phyloP scores from a whole-genome alignment of 2,797 vertebrate genomes.

The Pterois miles region DNA sequence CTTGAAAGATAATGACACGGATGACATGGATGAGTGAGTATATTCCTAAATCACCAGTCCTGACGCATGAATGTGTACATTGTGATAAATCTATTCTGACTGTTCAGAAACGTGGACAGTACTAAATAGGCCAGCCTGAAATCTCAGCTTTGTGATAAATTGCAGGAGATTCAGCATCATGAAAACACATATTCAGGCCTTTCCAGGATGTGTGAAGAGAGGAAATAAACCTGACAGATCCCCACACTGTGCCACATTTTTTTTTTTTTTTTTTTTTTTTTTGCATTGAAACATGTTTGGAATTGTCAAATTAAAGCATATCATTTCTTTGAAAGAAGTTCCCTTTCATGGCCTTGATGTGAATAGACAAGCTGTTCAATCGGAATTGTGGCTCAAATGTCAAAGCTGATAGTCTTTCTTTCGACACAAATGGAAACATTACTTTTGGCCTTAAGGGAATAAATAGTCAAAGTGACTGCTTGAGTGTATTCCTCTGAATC shows the following conservation, averaged over 20 bases:
- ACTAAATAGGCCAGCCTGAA: constrained; percentile 40
- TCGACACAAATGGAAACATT: constrained; percentile 67
- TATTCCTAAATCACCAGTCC: constrained; percentile 25
- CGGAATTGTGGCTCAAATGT: constrained; percentile 65
- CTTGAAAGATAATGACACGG: constrained; percentile 35
- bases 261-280: neutral
- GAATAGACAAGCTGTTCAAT: constrained; percentile 67
- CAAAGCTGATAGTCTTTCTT: constrained; percentile 63
- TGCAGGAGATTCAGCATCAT: neutral
- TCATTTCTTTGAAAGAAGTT: constrained; percentile 53
- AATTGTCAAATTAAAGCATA: constrained; percentile 65
- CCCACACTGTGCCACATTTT: constrained; percentile 10
- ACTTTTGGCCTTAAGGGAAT: constrained; percentile 65
- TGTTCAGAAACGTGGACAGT: constrained; percentile 22
- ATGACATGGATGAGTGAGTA: constrained; percentile 27
- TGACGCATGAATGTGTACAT: neutral
- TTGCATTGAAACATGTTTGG: constrained; percentile 41
- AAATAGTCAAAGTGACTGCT: constrained; percentile 66
- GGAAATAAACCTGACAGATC: constrained; percentile 51
- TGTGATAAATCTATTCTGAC: constrained; percentile 37
- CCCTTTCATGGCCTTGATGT: constrained; percentile 54
- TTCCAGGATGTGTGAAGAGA: constrained; percentile 25
- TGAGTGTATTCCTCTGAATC: constrained; percentile 49
- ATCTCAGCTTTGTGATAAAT: constrained; percentile 33
- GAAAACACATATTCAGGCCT: constrained; percentile 23